Base-by-base conservation (phyloP, 2,888 invertebrate species). In the Xylota sylvarum region DNA sequence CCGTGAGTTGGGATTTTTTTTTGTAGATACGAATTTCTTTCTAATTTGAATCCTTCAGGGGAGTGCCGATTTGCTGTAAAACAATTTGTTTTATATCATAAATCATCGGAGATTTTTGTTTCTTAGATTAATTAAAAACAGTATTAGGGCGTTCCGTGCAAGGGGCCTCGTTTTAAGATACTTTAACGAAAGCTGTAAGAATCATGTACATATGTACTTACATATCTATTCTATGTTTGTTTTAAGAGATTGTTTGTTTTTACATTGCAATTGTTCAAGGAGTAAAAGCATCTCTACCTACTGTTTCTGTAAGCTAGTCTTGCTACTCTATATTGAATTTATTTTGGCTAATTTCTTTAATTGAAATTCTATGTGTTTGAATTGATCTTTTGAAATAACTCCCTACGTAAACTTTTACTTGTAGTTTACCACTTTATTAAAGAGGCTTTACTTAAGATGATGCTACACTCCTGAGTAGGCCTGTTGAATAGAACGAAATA, bases 61-160 rank as follows among this genome's bases (percentile, higher is more conserved):
- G 72, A 56, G 83, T 56, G 69, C 52, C 80, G 65, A 60, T 76
- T 80, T 70, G 43, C 76, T 64, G 52, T 81, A 40, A 52, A 65
- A 80, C 70, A 85, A 85, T 80, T 76, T 76, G 65, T 85, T 70
- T 76, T 85, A 19, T 46, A 76, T 72, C 81, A 85, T 85, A 85
- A 85, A 85, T 85, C 85, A 85, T 76, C 65, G 46, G 9, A n/a
- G 64, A 14, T 17, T 64, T 52, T 77, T 70, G 14, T 60, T 70
- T 2, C 5, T 5, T 67, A 19, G 79, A 83, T 83, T 72, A 83
- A 83, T 79, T 62, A 60, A 48, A 83, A 62, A 52, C 58, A 35
- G 32, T 48, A 35, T 35, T n/a, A 7, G 14, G 35, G 1, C 19
- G n/a, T 64, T 64, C 9, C 30, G 7, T 50, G 12, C 17, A 65